Conservation (phyloP, 92 coral and sea anemone genomes). For the Porites evermanni region DNA sequence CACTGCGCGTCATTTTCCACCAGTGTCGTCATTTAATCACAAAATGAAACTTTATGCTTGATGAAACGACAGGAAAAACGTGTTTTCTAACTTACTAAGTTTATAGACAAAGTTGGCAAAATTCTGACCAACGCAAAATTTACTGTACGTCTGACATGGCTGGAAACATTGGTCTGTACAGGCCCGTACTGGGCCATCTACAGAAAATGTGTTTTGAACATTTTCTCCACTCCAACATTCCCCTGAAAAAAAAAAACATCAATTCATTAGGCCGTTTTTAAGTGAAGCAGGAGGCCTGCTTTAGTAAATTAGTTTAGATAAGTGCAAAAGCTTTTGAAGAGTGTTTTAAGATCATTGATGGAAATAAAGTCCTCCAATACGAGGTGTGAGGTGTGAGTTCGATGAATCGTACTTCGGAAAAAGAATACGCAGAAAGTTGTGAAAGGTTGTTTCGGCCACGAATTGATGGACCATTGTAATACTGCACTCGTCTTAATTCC, state of each 20-base stretch:
- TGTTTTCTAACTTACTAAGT: background rate
- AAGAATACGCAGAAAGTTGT: no score
- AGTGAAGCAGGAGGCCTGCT: background rate
- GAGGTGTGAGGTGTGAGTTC: no score
- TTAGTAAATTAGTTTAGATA: background rate
- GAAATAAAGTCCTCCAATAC: no score
- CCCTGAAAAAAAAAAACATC: constrained; percentile 40
- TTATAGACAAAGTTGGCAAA: constrained; percentile 67
- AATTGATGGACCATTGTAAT: no score
- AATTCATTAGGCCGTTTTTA: background rate
- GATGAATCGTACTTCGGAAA: no score
- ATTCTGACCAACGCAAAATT: constrained; percentile 61
- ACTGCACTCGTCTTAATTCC: no score
- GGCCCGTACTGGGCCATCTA: constrained; percentile 32
- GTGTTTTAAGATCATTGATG: no score
- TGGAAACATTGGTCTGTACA: constrained; percentile 68
- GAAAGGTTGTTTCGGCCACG: no score
- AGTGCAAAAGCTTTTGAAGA: background rate
- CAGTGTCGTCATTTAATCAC: background rate
- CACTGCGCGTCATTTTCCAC: no score
- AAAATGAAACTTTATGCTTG: background rate
- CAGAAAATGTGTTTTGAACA: constrained; percentile 27
- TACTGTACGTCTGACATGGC: constrained; percentile 45
- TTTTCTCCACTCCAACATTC: constrained; percentile 78
- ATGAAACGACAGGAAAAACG: background rate